Conservation (phyloP, 2,888 invertebrate species). For the Rotaria magnacalcarata region DNA sequence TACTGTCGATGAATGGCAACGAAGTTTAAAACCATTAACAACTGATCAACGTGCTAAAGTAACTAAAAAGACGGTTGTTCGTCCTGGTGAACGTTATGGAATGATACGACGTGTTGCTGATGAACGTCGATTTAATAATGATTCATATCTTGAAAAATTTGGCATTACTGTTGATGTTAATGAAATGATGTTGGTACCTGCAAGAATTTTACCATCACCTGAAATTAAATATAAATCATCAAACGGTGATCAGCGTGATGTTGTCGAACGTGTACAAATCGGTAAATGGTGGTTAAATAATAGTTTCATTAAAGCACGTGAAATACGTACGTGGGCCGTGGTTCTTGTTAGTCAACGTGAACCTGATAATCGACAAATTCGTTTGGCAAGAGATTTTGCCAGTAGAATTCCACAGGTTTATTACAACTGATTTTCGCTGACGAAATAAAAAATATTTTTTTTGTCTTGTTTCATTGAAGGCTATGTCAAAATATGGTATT, state of each 20-base stretch:
- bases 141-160: not conserved
- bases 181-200: not conserved
- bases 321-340: not conserved
- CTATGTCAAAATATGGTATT: not conserved
- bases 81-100: not conserved
- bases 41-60: constrained; percentile 26
- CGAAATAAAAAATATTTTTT: not conserved
- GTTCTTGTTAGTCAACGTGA: not conserved
- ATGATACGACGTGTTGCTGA: not conserved
- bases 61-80: not conserved
- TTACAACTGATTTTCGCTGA: not conserved
- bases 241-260: not conserved
- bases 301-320: not conserved
- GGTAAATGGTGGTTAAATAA: not conserved
- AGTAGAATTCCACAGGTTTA: not conserved
- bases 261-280: not conserved
- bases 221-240: not conserved
- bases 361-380: not conserved
- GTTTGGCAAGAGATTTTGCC: not conserved
- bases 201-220: constrained; percentile 5
- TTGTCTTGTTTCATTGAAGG: not conserved
- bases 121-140: not conserved
- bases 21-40: constrained; percentile 19
- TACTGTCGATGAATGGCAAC: constrained; percentile 35
- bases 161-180: not conserved